phyloP scores from a whole-genome alignment of 2,113 vertebrate species.

The Guaruba guarouba region DNA sequence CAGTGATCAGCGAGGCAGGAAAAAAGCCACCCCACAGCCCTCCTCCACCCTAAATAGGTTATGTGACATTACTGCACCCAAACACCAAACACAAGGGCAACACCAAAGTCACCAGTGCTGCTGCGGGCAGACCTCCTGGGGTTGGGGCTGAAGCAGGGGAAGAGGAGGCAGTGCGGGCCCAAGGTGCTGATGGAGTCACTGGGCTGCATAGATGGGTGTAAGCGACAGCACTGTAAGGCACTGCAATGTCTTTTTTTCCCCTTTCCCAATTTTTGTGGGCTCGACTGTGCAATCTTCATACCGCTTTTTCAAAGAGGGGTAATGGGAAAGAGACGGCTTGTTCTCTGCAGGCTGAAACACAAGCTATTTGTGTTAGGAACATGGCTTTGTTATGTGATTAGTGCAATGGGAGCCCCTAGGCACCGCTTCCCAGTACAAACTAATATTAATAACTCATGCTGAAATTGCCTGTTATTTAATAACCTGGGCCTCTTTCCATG shows the following conservation, averaged over 20 bases:
- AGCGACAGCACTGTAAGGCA: not conserved
- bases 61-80: too few species aligned
- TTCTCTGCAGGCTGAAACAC: constrained; percentile 45
- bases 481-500: constrained; percentile 40
- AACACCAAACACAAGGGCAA: not conserved
- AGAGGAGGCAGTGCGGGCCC: not conserved
- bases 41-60: not conserved
- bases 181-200: not conserved
- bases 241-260: not conserved
- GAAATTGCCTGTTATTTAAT: constrained; percentile 39
- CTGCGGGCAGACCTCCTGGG: not conserved
- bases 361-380: constrained; percentile 42
- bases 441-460: constrained; percentile 55
- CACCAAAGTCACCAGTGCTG: not conserved
- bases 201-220: not conserved
- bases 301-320: not conserved
- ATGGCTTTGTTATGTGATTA: constrained; percentile 49
- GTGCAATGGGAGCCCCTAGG: constrained; percentile 51
- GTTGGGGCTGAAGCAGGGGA: fast-evolving
- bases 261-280: not conserved
- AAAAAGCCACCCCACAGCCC: not conserved
- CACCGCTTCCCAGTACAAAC: constrained; percentile 49
- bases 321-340: constrained; percentile 17
- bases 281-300: constrained; percentile 5
- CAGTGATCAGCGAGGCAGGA: not conserved